Conservation (phyloP, 2,113 vertebrate species). For the Numenius arquata region DNA sequence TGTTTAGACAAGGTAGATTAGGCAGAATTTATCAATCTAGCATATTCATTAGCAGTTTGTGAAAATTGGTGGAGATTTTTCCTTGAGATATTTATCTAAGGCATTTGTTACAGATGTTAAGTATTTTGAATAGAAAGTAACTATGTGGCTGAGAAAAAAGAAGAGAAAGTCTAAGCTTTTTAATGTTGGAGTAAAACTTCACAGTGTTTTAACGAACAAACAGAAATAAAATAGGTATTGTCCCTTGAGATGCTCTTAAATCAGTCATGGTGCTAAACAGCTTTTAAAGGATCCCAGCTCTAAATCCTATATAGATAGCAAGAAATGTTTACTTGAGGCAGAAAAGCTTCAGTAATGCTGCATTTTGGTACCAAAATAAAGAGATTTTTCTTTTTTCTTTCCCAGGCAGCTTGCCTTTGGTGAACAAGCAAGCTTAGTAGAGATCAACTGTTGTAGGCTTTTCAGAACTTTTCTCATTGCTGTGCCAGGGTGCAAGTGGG, state of each 20-base stretch:
- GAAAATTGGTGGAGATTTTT: conserved; percentile 30
- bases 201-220: conserved; percentile 25
- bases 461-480: conserved; percentile 5
- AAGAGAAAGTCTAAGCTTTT: neutral
- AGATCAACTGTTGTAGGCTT: neutral
- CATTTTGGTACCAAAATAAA: neutral
- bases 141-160: neutral
- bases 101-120: neutral
- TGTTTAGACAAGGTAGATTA: conserved; percentile 61
- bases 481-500: neutral
- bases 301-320: conserved; percentile 7
- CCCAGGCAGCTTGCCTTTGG: conserved; percentile 5
- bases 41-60: conserved; percentile 26
- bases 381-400: conserved; percentile 20
- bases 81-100: conserved; percentile 42
- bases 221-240: conserved; percentile 13
- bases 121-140: conserved; percentile 29
- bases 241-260: conserved; percentile 45
- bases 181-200: neutral
- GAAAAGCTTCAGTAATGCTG: conserved; percentile 3
- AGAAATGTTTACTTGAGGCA: conserved; percentile 15
- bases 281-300: conserved; percentile 46
- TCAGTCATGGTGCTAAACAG: conserved; percentile 1
- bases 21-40: conserved; percentile 46
- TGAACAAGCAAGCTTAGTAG: conserved; percentile 27